Evolutionary conservation across 1,140 invertebrate species (phyloP), one percentile per base, ranked within the genome.

Genomic region (Drosophila oshimai): DNA sequence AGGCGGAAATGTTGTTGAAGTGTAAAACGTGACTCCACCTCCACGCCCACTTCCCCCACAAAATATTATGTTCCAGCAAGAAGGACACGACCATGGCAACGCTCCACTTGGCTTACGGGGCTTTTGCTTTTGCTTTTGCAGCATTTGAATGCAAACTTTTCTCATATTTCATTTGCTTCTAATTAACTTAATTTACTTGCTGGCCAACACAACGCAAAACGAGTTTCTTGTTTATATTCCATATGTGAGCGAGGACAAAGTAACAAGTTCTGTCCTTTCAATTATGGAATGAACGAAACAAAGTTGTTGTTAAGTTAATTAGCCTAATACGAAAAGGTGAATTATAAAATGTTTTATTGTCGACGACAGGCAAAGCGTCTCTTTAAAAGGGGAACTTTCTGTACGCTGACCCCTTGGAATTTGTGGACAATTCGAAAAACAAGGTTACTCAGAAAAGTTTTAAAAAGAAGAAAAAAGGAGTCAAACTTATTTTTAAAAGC

Each of bases 111-210:
- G 47, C 76, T 74, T 69, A 65, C 33, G 34, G 53, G 53, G 46
- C 68, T 57, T 55, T 78, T 49, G 44, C 45, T 28, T 29, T 47
- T 47, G 46, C 68, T 57, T 55, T 78, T 49, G 44, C 45, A 61
- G 57, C 70, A 74, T 75, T 81, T 80, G 34, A 76, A 81, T 76
- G 73, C 28, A 55, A 78, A 84, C 62, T 83, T 83, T 83, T 70
- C 74, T 46, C 78, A 83, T 83, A 83, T 84, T 83, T 83, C 68
- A 81, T 69, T 64, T 70, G 53, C 34, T 37, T 65, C 53, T 78
- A 83, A 83, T 83, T 83, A 83, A 70, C 67, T 77, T 84, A 77
- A 83, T 84, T 84, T 70, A 65, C 73, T 83, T 55, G 69, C 34
- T 57, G 39, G 34, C 50, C 49, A 65, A 33, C 26, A 4, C 37